A percentile compares a stretch with the other conserved stretches of the same genome.
phyloP scores from a whole-genome alignment of 2,797 vertebrate species.

The Tenualosa ilisha region DNA sequence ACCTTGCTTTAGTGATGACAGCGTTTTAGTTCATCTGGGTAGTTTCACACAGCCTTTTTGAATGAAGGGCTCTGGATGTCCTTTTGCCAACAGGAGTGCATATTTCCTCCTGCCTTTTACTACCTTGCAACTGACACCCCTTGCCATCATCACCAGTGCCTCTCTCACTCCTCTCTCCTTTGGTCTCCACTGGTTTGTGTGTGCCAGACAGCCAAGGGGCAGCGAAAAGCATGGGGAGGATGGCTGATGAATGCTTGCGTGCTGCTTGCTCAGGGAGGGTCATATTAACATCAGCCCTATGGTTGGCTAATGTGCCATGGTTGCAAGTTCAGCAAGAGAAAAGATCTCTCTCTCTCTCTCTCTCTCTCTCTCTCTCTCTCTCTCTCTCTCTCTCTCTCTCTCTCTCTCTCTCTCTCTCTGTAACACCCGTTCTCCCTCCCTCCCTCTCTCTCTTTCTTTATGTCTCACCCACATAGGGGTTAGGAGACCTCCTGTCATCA shows the following conservation, averaged over 20 bases:
- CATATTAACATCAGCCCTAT: conserved; percentile 13
- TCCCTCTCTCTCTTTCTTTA: conserved; percentile 37
- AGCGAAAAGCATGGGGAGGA: not conserved
- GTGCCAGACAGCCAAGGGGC: conserved; percentile 1
- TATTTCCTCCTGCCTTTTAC: not conserved
- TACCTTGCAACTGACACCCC: not conserved
- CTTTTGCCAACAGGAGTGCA: not conserved
- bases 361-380: conserved; percentile 26
- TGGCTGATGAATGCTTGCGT: not conserved
- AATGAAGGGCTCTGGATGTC: too few species aligned
- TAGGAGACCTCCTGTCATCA: conserved; percentile 63
- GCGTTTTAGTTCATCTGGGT: too few species aligned
- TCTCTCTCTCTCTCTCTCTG: not conserved
- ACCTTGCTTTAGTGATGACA: too few species aligned
- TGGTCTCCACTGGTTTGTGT: not conserved
- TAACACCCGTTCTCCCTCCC: not conserved
- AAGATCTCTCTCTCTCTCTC: not conserved
- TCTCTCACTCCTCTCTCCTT: not conserved
- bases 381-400: conserved; percentile 22
- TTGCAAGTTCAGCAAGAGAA: not conserved
- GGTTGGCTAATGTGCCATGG: not conserved
- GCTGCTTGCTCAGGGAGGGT: conserved; percentile 13
- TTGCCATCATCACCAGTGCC: not conserved
- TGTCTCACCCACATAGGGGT: conserved; percentile 40
- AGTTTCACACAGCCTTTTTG: too few species aligned